Percentiles rank a stretch among this genome's conserved stretches.
These are phyloP conservation scores for Piprites chloris DNA, from an alignment of 2,113 vertebrate genomes.

Conservation along the genomic window DNA sequence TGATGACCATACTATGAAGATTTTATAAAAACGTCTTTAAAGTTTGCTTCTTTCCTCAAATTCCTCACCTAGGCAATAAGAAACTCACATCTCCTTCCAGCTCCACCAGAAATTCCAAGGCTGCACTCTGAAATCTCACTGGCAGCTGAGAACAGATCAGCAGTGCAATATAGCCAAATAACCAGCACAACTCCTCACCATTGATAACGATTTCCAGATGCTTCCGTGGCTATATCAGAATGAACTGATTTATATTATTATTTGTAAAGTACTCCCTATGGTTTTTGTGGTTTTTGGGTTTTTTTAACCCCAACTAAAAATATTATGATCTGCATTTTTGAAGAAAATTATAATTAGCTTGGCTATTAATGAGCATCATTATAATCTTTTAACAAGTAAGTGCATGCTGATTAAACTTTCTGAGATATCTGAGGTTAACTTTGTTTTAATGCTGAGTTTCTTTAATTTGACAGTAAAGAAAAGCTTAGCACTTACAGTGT, in stretches of 20 bases:
- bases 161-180: neutral
- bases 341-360: neutral
- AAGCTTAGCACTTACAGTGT: accelerated
- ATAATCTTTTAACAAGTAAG: neutral
- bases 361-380: neutral
- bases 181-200: neutral
- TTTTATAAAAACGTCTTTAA: neutral
- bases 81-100: neutral
- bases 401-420: neutral
- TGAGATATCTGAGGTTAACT: neutral
- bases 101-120: neutral
- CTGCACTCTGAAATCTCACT: neutral
- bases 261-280: neutral
- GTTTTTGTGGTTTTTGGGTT: no score
- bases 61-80: neutral
- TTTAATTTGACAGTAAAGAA: neutral
- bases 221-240: neutral
- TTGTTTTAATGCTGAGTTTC: neutral
- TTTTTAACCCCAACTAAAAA: neutral
- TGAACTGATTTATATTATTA: neutral
- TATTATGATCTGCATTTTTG: neutral
- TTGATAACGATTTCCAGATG: neutral
- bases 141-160: neutral
- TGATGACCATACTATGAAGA: neutral
- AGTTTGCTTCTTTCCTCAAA: neutral